A percentile compares a stretch with the other conserved stretches of the same genome.
phyloP scores from a whole-genome alignment of 2,888 invertebrate genomes.

The Latheticus oryzae region DNA sequence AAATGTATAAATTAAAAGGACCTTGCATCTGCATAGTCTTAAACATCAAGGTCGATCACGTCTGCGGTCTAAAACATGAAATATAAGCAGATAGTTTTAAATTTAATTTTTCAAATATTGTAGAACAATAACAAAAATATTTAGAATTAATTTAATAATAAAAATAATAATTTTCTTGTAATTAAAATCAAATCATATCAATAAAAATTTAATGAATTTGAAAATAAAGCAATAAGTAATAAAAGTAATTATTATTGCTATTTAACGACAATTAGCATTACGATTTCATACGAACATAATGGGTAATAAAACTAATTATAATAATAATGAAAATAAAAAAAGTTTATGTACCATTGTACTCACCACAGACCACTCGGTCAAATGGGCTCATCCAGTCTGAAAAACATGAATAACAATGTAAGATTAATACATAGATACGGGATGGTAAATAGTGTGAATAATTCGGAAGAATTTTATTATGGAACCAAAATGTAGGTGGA shows the following conservation, averaged over 20 bases:
- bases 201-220: conserved; percentile 24
- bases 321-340: conserved; percentile 64
- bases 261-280: conserved; percentile 15
- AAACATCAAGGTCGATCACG: conserved; percentile 51
- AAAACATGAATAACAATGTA: conserved; percentile 64
- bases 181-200: conserved; percentile 18
- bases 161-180: conserved; percentile 11
- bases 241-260: conserved; percentile 22
- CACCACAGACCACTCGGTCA: conserved; percentile 94
- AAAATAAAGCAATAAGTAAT: conserved; percentile 19
- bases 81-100: too few relatives aligned
- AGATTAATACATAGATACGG: conserved; percentile 12
- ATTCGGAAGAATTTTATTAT: conserved; percentile 22
- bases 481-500: conserved; percentile 19
- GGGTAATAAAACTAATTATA: conserved; percentile 21
- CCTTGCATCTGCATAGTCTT: conserved; percentile 43
- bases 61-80: conserved; percentile 36
- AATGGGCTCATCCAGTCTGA: conserved; percentile 96
- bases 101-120: too few relatives aligned
- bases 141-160: conserved; percentile 11
- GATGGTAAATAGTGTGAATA: conserved; percentile 21
- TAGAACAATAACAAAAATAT: conserved; percentile 19
- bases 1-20: conserved; percentile 39
- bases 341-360: conserved; percentile 86
- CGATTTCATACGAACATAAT: conserved; percentile 11